phyloP scores from a whole-genome alignment of 2,113 vertebrate genomes.

The Caretta caretta region DNA sequence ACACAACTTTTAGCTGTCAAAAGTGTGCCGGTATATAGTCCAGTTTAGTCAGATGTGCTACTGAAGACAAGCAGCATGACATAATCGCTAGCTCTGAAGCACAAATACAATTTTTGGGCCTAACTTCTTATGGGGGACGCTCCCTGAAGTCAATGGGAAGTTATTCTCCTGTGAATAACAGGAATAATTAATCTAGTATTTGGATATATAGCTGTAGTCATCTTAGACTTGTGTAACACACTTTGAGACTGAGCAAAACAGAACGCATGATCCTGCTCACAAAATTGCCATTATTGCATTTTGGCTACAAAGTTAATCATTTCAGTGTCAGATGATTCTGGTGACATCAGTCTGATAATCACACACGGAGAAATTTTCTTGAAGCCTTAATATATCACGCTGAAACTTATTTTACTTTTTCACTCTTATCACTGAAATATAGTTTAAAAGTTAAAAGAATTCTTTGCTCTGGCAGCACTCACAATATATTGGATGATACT shows the following conservation, averaged over 20 bases:
- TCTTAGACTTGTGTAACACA: background rate
- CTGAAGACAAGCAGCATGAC: background rate
- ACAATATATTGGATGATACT: background rate
- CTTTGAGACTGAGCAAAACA: background rate
- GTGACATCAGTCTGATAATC: background rate
- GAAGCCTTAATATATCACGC: background rate
- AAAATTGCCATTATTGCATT: background rate
- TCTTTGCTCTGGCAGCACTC: background rate
- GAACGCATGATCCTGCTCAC: rapidly evolving
- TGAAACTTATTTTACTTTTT: background rate
- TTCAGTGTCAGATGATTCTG: background rate
- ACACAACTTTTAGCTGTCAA: background rate
- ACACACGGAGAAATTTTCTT: background rate
- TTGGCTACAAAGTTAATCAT: background rate
- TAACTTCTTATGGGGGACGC: background rate
- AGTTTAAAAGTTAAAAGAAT: background rate
- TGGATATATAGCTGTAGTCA: background rate
- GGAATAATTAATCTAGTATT: background rate
- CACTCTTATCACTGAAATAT: background rate
- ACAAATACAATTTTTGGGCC: background rate
- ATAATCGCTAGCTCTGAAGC: background rate
- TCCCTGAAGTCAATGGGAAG: background rate
- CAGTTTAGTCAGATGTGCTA: background rate
- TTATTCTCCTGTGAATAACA: background rate
- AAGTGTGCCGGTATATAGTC: background rate